Conservation (phyloP, 1,140 invertebrate genomes). For the Cydia fagiglandana region DNA sequence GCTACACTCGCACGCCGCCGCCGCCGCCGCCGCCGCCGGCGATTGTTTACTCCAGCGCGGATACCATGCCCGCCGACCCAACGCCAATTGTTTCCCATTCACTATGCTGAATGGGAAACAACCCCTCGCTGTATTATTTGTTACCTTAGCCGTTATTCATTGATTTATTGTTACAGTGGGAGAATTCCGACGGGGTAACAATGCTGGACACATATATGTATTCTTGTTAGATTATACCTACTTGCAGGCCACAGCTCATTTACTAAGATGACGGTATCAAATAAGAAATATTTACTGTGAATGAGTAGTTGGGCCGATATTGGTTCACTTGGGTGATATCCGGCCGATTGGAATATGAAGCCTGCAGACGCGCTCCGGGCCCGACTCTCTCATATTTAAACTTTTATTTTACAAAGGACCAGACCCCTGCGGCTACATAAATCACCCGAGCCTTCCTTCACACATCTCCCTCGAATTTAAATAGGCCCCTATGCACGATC, state of each 20-base stretch:
- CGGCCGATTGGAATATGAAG: neutral
- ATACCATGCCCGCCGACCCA: neutral
- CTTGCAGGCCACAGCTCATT: neutral
- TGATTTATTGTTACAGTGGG: constrained; percentile 13
- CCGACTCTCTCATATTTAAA: constrained; percentile 60
- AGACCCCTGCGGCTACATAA: constrained; percentile 55
- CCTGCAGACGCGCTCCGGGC: constrained; percentile 21
- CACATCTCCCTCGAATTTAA: constrained; percentile 70
- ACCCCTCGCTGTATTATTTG: constrained; percentile 25
- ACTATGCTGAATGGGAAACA: neutral
- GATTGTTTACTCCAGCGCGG: constrained; percentile 6
- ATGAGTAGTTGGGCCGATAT: neutral
- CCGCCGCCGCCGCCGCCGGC: neutral
- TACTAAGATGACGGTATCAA: neutral
- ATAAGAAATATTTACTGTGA: neutral
- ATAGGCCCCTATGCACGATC: constrained; percentile 61
- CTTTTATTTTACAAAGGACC: constrained; percentile 65
- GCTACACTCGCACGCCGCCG: neutral
- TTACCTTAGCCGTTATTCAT: constrained; percentile 28
- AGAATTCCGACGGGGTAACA: neutral
- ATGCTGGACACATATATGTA: constrained; percentile 12
- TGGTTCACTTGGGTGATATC: constrained; percentile 6
- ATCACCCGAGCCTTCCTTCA: constrained; percentile 65
- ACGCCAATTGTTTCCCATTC: constrained; percentile 33
- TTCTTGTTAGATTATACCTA: constrained; percentile 1